Evolutionary conservation across 2,797 vertebrate genomes (phyloP).

Genomic region (Tragelaphus eurycerus): DNA sequence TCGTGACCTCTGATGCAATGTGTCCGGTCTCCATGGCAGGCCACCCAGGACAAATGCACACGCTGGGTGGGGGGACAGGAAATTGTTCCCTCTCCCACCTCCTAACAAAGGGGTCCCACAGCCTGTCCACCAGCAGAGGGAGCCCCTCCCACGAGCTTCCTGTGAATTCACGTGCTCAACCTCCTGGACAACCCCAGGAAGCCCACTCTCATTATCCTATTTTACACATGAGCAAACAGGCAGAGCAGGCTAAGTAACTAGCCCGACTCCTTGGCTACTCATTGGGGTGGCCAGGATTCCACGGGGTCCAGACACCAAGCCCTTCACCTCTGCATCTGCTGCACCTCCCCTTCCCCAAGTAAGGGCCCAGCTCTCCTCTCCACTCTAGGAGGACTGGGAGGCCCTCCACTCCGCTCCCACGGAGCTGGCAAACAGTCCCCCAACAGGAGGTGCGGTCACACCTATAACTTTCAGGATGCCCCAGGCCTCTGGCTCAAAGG

Average conservation of each 20-base stretch:
- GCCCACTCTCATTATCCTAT: accelerated
- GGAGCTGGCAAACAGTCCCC: neutral
- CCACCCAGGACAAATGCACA: neutral
- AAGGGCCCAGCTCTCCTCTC: neutral
- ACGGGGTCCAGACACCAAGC: neutral
- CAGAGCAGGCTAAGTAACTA: too few relatives aligned
- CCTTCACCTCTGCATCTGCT: neutral
- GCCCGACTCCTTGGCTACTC: neutral
- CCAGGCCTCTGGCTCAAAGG: neutral
- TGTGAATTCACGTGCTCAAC: accelerated
- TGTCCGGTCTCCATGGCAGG: neutral
- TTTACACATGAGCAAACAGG: neutral
- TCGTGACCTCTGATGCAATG: neutral
- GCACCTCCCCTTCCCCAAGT: neutral
- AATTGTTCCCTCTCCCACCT: neutral
- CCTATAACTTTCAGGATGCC: neutral
- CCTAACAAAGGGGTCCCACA: neutral
- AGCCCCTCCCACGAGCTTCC: accelerated
- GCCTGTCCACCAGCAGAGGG: neutral
- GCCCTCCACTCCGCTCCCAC: neutral
- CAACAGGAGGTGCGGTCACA: neutral
- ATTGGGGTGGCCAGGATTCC: neutral
- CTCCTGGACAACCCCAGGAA: neutral
- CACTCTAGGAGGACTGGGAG: neutral
- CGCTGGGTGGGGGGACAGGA: too few relatives aligned